Evolutionary conservation across 1,140 invertebrate genomes (phyloP), one percentile per base, ranked within the genome.

Genomic region (Heliconius melpomene): DNA sequence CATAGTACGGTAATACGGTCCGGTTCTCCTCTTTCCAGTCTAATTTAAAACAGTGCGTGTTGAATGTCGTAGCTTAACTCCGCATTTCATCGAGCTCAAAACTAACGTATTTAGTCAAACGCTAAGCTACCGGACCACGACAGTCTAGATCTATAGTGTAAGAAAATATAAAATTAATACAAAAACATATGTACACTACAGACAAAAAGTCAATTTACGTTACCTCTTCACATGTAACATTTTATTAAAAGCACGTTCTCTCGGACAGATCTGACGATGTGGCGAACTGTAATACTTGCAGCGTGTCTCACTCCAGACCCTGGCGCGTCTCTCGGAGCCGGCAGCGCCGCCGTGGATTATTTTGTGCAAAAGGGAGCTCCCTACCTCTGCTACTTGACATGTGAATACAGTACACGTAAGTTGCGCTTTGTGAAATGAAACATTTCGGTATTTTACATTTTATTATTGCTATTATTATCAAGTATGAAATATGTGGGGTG

Each of bases 341-440:
- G 29, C 50, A n/a, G 83, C 26, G 26, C 1, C 16, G 81, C 73
- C 32, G 57, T 81, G 57, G 84, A 83, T 81, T 88, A 87, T 75
- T 88, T 87, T 73, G 52, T 77, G 66, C 26, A 75, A 60, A 84
- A 84, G 77, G 72, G 79, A 38, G 75, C 79, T 3, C 75, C 79
- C 1, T 81, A 85, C 54, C 38, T 88, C 5, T 82, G 82, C 52
- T 85, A 86, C 72, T 75, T 88, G 73, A 76, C 82, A 74, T 88
- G 87, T 77, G 72, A 57, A 60, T 73, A 80, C 13, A 38, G 32
- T 20, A 46, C 38, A 26, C 73, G 86, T 88, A 76, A 83, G 78
- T 66, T 29, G 20, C n/a, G 20, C 60, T 66, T 66, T 29, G 23
- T 60, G 9, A 26, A 60, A 60, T 60, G 26, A 26, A 66, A 66